These are phyloP conservation scores for Artemia sp. DNA, from an alignment of 2,888 invertebrate genomes.

Conservation along the genomic window DNA sequence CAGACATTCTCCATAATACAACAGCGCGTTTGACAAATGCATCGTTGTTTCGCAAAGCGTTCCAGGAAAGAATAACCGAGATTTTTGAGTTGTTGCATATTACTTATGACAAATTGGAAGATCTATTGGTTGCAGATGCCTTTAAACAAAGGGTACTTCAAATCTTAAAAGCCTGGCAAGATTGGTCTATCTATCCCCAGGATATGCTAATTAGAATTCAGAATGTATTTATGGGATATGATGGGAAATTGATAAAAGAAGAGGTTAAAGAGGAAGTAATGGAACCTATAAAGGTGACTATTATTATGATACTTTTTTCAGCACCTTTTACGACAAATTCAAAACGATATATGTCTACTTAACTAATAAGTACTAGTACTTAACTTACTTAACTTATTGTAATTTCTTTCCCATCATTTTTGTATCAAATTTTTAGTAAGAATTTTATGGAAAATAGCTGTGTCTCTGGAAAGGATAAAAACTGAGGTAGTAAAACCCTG, in stretches of 20 bases:
- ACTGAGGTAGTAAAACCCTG: no score
- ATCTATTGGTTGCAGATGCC: conserved; percentile 74
- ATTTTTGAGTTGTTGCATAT: conserved; percentile 58
- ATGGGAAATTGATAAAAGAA: conserved; percentile 24
- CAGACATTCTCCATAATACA: conserved; percentile 92
- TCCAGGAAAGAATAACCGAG: conserved; percentile 59
- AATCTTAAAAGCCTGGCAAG: conserved; percentile 90
- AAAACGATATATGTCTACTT: no score
- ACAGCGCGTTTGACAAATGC: conserved; percentile 90
- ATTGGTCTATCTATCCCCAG: conserved; percentile 86
- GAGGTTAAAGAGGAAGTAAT: background rate
- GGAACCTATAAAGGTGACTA: background rate
- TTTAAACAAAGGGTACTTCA: conserved; percentile 76
- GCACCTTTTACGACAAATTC: no score
- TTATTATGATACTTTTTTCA: no score
- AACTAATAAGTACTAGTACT: no score
- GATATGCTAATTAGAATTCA: conserved; percentile 74
- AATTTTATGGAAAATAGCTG: no score
- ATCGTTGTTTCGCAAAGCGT: conserved; percentile 70
- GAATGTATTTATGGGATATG: conserved; percentile 71
- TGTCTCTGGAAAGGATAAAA: no score
- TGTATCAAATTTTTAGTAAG: no score
- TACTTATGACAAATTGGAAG: conserved; percentile 55
- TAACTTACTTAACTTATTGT: no score
- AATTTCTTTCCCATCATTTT: no score